Conservation (phyloP, 2,113 vertebrate genomes). For the Eulemur rufifrons region DNA sequence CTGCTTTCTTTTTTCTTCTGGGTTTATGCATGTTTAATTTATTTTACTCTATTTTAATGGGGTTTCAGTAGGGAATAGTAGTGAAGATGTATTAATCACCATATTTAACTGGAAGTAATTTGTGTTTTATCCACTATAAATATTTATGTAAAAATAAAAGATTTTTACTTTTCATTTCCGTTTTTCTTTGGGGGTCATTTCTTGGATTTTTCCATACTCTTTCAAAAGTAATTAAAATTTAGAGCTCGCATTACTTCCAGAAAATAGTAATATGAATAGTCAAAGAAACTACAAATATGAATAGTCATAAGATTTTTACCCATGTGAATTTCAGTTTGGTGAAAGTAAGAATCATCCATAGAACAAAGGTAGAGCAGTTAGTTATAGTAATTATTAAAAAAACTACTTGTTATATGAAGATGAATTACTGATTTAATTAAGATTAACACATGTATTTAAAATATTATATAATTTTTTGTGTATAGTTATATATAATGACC, state of each 20-base stretch:
- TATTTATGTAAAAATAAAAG: conserved; percentile 32
- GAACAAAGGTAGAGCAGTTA: not conserved
- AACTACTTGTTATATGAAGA: not conserved
- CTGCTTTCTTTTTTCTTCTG: not conserved
- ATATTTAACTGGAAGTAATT: not conserved
- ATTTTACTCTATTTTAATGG: not conserved
- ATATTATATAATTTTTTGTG: conserved; percentile 39
- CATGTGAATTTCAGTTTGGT: conserved; percentile 2
- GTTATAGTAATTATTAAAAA: conserved; percentile 19
- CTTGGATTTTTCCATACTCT: not conserved
- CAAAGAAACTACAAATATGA: not conserved
- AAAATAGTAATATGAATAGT: not conserved
- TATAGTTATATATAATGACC: conserved; percentile 39
- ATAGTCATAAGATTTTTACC: conserved; percentile 4
- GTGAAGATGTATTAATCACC: not conserved
- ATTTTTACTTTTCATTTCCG: not conserved
- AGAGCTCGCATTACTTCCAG: not conserved
- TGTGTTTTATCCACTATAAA: not conserved
- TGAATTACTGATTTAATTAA: conserved; percentile 60
- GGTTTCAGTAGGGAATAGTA: not conserved
- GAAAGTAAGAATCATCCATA: conserved; percentile 5
- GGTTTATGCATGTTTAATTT: not conserved
- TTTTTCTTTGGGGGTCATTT: conserved; percentile 19
- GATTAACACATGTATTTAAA: conserved; percentile 47
- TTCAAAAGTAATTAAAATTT: conserved; percentile 20